These are phyloP conservation scores for Parasteatoda tepidariorum DNA, from an alignment of 1,140 invertebrate genomes.

Conservation along the genomic window DNA sequence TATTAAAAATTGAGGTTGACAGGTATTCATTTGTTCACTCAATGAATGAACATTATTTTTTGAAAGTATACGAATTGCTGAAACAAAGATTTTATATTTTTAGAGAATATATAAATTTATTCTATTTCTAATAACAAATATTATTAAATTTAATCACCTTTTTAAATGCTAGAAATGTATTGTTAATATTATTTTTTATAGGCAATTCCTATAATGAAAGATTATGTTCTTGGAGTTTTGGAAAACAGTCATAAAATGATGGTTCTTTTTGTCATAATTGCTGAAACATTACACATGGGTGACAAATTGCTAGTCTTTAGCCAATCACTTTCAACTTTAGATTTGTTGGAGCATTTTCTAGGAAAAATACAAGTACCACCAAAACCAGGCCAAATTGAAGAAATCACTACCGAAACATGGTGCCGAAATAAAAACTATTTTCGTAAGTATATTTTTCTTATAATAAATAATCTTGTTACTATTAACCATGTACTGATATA, in stretches of 20 bases:
- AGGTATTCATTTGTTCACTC: too few species aligned
- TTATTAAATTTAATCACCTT: too few species aligned
- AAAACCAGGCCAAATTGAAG: constrained; percentile 66
- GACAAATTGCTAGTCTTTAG: constrained; percentile 97
- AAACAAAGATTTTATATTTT: too few species aligned
- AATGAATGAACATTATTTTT: too few species aligned
- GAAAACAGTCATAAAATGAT: constrained; percentile 97
- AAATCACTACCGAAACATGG: constrained; percentile 76
- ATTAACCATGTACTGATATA: too few species aligned
- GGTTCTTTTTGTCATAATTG: constrained; percentile 91
- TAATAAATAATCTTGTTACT: too few species aligned
- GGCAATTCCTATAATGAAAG: constrained; percentile 73
- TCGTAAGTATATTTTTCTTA: constrained; percentile 80
- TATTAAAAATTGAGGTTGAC: too few species aligned
- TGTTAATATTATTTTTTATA: constrained; percentile 51
- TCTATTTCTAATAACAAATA: too few species aligned
- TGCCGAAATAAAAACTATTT: constrained; percentile 89
- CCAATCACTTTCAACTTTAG: constrained; percentile 94
- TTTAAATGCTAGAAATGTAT: too few species aligned
- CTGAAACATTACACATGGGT: constrained; percentile 85
- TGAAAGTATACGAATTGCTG: too few species aligned
- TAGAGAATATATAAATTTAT: too few species aligned
- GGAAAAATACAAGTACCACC: constrained; percentile 83
- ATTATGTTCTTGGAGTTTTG: constrained; percentile 87
- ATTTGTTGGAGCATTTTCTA: constrained; percentile 96